Evolutionary conservation across 2,888 invertebrate genomes (phyloP), one percentile per base, ranked within the genome.

Genomic region (Cordylochernes scorpioides): DNA sequence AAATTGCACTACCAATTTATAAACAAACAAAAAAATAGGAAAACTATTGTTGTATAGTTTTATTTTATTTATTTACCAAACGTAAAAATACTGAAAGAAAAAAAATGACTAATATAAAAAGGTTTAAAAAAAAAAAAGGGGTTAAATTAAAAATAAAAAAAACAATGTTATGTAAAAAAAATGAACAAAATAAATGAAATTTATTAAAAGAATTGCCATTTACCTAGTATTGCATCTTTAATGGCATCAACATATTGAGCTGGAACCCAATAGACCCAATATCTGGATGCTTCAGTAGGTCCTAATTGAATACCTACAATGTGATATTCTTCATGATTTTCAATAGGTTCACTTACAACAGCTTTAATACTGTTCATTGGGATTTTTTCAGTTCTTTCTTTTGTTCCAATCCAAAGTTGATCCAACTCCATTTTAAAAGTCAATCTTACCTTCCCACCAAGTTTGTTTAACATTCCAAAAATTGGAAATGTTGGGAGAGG

Each of bases 221-320:
- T 38, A 12, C 36, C 36, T 16, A 38, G 26, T 14, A 82, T 68
- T 34, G 78, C 72, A 49, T 78, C 77, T 57, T 80, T 82, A 48
- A 84, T 78, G 42, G 80, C 75, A 48, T 75, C 72, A 30, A 78
- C 65, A 51, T 75, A 84, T 49, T 75, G 74, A 27, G 77, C 75
- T 7, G 82, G 84, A 25, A 84, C 78, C 82, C 82, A 84, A 56
- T 84, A 84, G 36, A 84, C 67, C 77, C 78, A 84, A 54, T 78
- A 78, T 41, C 77, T 59, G 17, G 80, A 80, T 4, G 78, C 78
- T 55, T 82, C 82, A 28, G 82, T 82, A 6, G 82, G 71, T 10
- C 84, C 82, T 42, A 82, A 57, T 55, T 84, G 82, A 35, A 84
- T 62, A 32, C 71, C 80, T n/a, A 19, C n/a, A n/a, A 19, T 19